Base-by-base conservation (phyloP, 2,888 invertebrate species). In the Ormia ochracea region DNA sequence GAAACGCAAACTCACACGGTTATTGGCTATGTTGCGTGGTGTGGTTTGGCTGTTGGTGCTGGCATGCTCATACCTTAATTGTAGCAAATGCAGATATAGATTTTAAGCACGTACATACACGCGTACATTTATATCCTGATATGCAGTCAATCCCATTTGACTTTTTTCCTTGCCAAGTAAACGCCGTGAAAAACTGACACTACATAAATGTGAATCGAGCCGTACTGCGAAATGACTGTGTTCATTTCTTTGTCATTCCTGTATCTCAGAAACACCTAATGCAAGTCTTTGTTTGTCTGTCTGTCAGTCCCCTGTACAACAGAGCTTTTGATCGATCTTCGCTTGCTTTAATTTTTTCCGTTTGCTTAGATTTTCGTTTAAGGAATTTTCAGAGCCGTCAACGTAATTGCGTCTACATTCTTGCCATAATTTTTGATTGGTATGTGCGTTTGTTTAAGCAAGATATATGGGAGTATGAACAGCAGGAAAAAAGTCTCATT, bases 331-430 rank as follows among this genome's bases (percentile, higher is more conserved):
- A 75, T 75, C 75, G 66, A 80, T 72, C 75, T 75, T 68, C 33
- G 31, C 28, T 52, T 78, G 19, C 14, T 73, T 65, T 38, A 31
- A 58, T 58, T 50, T 73, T 48, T 74, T 50, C 33, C 23, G 58
- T 75, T 61, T 72, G 75, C 38, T 80, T 68, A 56, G 72, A 73
- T 68, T 61, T 66, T 63, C 23, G 43, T 73, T 77, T 41, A 56
- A 41, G 58, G 73, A 80, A 73, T 76, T 61, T 56, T 66, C 61
- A 76, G 63, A 68, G 75, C 75, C 72, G 61, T 76, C 72, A 68
- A 68, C 72, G 63, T 80, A 80, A 76, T 80, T 80, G 76, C 73
- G 72, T 80, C 73, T 76, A 76, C 76, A 80, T 80, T 80, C 50
- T 63, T 76, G 63, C 72, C 52, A 68, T 76, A 50, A 68, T 73